Evolutionary conservation across 2,888 invertebrate species (phyloP).

Genomic region (Drosophila quinaria): DNA sequence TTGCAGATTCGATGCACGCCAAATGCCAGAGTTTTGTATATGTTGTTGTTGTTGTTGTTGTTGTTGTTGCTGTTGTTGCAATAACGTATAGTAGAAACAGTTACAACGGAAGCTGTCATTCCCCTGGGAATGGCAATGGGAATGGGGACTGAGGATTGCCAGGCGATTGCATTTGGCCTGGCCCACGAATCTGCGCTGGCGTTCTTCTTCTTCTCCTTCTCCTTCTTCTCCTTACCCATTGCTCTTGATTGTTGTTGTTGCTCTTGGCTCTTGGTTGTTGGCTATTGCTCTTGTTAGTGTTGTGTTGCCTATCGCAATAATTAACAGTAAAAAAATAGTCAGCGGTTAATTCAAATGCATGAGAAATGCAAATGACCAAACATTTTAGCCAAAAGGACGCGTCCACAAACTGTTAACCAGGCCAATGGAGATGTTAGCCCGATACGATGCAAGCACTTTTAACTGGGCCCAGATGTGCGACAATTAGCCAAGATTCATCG

Average conservation of each 20-base stretch:
- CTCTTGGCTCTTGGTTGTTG: constrained; percentile 31
- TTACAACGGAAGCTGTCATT: constrained; percentile 82
- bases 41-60: constrained; percentile 32
- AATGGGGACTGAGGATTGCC: constrained; percentile 59
- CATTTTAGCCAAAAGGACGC: constrained; percentile 72
- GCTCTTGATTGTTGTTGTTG: constrained; percentile 27
- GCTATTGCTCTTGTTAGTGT: constrained; percentile 49
- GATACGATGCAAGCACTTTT: constrained; percentile 5
- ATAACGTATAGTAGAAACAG: constrained; percentile 79
- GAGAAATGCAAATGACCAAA: constrained; percentile 78
- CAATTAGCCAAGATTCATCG: constrained; percentile 61
- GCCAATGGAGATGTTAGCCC: constrained; percentile 67
- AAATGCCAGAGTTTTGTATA: constrained; percentile 56
- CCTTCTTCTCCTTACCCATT: constrained; percentile 25
- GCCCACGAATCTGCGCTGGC: constrained; percentile 46
- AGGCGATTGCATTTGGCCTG: constrained; percentile 42
- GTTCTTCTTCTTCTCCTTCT: constrained; percentile 22
- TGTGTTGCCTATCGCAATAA: constrained; percentile 74
- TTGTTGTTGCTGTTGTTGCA: constrained; percentile 61
- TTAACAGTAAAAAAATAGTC: constrained; percentile 73
- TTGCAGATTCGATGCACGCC: constrained; percentile 82
- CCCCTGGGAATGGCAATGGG: constrained; percentile 55
- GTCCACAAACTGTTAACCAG: constrained; percentile 36
- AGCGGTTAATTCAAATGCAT: constrained; percentile 80
- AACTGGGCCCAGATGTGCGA: constrained; percentile 17